Percentiles rank a stretch among this genome's conserved stretches.
Evolutionary conservation across 2,113 vertebrate species (phyloP).

Genomic region (Cinclus cinclus): DNA sequence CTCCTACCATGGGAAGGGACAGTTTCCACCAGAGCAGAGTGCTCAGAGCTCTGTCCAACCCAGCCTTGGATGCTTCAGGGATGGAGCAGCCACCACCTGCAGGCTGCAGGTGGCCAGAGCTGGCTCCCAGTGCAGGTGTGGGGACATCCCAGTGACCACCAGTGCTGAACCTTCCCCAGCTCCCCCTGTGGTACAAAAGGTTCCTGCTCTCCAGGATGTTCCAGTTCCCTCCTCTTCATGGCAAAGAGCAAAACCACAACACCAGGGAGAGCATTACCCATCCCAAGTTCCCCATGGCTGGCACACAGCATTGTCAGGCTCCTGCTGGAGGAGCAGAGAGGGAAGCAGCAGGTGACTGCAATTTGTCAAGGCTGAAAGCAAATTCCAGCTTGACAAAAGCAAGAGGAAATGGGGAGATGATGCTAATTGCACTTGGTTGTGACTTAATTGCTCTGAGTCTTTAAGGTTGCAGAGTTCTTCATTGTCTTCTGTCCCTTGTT

Average conservation of each 20-base stretch:
- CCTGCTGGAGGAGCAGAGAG: background rate
- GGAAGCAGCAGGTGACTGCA: background rate
- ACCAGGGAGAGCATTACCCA: background rate
- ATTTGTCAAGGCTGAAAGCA: background rate
- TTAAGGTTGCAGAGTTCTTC: background rate
- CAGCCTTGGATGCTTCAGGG: background rate
- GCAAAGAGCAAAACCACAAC: background rate
- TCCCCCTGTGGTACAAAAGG: rapidly evolving
- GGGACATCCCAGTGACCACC: background rate
- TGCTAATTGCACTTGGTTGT: background rate
- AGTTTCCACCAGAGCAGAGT: background rate
- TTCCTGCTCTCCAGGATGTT: background rate
- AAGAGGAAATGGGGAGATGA: background rate
- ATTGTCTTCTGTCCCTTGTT: background rate
- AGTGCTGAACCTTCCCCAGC: background rate
- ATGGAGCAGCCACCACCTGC: background rate
- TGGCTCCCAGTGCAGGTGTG: background rate
- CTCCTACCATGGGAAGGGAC: background rate
- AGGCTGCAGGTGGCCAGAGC: background rate
- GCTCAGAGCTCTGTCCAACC: background rate
- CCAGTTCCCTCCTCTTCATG: background rate
- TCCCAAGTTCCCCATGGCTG: background rate
- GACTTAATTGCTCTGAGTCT: background rate
- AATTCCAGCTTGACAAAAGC: background rate
- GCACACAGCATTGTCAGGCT: background rate